These are phyloP conservation scores for Mormyrus proboscirostris DNA, from an alignment of 2,797 vertebrate species.

Conservation along the genomic window DNA sequence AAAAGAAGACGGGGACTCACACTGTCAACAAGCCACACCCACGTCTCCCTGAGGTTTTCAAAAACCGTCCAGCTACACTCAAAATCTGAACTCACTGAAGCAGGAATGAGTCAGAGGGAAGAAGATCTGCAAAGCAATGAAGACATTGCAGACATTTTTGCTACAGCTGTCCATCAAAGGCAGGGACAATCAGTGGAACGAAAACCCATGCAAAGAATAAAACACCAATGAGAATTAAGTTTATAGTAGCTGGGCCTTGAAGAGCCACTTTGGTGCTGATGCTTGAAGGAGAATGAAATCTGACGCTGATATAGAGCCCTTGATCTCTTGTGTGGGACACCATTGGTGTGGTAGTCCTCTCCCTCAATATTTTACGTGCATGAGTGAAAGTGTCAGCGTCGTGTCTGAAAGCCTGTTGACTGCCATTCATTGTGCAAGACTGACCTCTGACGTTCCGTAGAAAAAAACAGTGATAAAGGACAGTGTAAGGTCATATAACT, in stretches of 20 bases:
- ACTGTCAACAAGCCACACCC: not conserved
- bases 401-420: conserved; percentile 33
- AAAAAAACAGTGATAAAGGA: conserved; percentile 53
- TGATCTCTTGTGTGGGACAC: not conserved
- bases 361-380: not conserved
- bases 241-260: not conserved
- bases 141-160: not conserved
- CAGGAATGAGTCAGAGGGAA: not conserved
- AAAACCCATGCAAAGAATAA: conserved; percentile 25
- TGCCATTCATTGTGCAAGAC: conserved; percentile 17
- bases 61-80: not conserved
- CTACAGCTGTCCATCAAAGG: not conserved
- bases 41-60: not conserved
- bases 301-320: not conserved
- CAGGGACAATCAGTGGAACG: not conserved
- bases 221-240: conserved; percentile 22
- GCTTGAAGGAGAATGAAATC: not conserved
- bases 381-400: conserved; percentile 16
- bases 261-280: not conserved
- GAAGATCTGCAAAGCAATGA: not conserved
- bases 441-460: conserved; percentile 25
- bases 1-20: not conserved
- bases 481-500: conserved; percentile 48
- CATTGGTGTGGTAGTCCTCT: not conserved
- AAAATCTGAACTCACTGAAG: not conserved